Evolutionary conservation across 1,140 invertebrate genomes (phyloP).

Genomic region (Ceratosolen fusciceps): DNA sequence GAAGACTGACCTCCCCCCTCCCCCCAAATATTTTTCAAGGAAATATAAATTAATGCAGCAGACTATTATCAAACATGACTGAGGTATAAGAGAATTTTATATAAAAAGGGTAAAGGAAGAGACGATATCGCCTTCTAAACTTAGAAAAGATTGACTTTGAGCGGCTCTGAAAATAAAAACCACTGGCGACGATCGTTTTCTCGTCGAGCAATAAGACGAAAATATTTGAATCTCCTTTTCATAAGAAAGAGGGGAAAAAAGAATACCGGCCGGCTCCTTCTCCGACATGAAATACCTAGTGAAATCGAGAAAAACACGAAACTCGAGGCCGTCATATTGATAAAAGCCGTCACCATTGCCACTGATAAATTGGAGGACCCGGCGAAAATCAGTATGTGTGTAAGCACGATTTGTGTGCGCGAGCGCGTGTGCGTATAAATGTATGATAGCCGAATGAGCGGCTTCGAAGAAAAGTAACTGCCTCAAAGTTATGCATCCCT

Average conservation of each 20-base stretch:
- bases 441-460: no score
- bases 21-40: slow-evolving; percentile 12
- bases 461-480: background rate
- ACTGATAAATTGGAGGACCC: slow-evolving; percentile 1
- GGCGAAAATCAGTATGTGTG: background rate
- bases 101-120: background rate
- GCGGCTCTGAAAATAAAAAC: background rate
- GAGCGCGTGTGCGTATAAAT: background rate
- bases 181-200: background rate
- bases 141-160: background rate
- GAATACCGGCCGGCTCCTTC: background rate
- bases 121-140: background rate
- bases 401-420: no score
- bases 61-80: background rate
- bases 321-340: background rate
- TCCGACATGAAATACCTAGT: background rate
- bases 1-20: no score
- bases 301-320: background rate
- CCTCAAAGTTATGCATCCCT: background rate
- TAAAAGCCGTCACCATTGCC: slow-evolving; percentile 2
- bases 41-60: background rate
- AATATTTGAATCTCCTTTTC: background rate
- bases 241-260: background rate
- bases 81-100: background rate
- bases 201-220: slow-evolving; percentile 6